Conservation (phyloP, 2,797 vertebrate species). For the Melanotaenia parkinsoni region DNA sequence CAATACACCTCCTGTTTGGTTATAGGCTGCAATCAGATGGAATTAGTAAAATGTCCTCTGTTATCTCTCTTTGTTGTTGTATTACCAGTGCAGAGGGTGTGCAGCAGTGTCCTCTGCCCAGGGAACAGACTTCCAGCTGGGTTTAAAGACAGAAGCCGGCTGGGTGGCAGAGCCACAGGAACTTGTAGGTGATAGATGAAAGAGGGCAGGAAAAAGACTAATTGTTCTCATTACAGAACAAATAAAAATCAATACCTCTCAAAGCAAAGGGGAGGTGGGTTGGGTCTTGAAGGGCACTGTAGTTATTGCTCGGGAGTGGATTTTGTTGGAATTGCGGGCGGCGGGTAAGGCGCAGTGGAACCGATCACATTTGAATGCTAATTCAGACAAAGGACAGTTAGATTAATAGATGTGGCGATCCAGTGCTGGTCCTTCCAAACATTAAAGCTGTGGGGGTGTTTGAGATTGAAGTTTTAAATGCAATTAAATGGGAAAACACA, state of each 20-base stretch:
- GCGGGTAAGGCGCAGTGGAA: constrained; percentile 70
- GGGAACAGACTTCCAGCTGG: constrained; percentile 53
- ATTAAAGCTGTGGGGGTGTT: constrained; percentile 67
- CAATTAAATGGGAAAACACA: constrained; percentile 78
- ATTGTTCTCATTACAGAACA: constrained; percentile 83
- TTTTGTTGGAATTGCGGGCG: constrained; percentile 73
- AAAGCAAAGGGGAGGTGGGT: constrained; percentile 66
- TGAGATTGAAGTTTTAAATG: constrained; percentile 79
- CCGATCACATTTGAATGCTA: constrained; percentile 81
- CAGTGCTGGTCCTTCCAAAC: constrained; percentile 52
- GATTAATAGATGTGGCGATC: constrained; percentile 78
- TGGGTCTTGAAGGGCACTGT: constrained; percentile 75
- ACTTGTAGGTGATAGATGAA: constrained; percentile 75
- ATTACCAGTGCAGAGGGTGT: constrained; percentile 25
- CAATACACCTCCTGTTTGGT: not conserved
- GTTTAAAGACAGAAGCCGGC: constrained; percentile 48
- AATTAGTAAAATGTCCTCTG: constrained; percentile 17
- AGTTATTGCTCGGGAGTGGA: constrained; percentile 79
- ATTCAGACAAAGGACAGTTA: constrained; percentile 79
- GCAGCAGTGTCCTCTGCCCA: constrained; percentile 48
- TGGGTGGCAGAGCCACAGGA: constrained; percentile 54
- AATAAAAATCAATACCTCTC: constrained; percentile 82
- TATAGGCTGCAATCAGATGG: constrained; percentile 7
- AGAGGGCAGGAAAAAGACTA: constrained; percentile 77
- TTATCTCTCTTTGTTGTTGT: constrained; percentile 22